These are phyloP conservation scores for Drosophila trapezifrons DNA, from an alignment of 1,140 invertebrate species.

Conservation along the genomic window DNA sequence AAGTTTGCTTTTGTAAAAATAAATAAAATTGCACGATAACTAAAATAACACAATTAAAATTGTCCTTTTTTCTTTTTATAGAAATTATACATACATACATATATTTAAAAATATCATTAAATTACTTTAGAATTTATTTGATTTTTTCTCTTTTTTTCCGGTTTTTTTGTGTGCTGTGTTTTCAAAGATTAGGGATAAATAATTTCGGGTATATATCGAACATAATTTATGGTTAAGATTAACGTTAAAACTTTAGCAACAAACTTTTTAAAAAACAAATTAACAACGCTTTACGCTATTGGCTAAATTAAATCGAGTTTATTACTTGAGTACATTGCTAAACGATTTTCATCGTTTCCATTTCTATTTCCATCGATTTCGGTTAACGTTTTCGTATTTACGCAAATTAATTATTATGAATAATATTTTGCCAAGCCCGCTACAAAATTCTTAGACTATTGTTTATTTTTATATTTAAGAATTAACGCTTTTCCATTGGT, in stretches of 20 bases:
- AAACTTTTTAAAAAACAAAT: constrained; percentile 80
- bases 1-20: constrained; percentile 63
- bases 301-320: constrained; percentile 63
- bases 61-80: constrained; percentile 30
- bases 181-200: constrained; percentile 42
- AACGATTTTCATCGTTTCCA: constrained; percentile 36
- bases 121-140: constrained; percentile 30
- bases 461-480: constrained; percentile 14
- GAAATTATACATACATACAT: constrained; percentile 33
- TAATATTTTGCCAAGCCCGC: constrained; percentile 71
- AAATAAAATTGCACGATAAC: constrained; percentile 80
- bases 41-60: constrained; percentile 74
- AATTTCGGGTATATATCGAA: constrained; percentile 46
- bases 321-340: constrained; percentile 46
- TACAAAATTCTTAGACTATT: constrained; percentile 42
- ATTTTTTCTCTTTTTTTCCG: constrained; percentile 16
- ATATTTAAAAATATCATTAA: constrained; percentile 25
- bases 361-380: constrained; percentile 25
- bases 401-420: constrained; percentile 48
- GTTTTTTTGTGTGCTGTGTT: constrained; percentile 24
- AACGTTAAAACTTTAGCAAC: constrained; percentile 75
- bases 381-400: constrained; percentile 10
- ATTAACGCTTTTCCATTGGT: constrained; percentile 45
- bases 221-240: constrained; percentile 60
- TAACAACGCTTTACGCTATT: constrained; percentile 74